Conservation (phyloP, 2,113 vertebrate species). For the Pao palembangensis region DNA sequence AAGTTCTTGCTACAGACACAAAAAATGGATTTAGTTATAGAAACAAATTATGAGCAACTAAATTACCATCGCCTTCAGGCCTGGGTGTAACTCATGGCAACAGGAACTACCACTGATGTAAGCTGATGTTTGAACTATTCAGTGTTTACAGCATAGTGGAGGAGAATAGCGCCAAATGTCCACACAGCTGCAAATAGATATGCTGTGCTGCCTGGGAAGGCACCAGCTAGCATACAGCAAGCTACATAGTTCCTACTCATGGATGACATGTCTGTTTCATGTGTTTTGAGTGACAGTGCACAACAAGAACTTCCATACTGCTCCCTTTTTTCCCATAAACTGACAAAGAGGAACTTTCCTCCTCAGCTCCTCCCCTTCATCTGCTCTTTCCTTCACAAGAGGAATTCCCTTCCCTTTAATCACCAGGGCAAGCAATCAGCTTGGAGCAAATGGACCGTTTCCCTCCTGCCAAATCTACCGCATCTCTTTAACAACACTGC, state of each 20-base stretch:
- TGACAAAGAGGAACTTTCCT: slow-evolving; percentile 22
- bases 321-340: slow-evolving; percentile 31
- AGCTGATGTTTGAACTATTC: too few relatives aligned
- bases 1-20: neutral
- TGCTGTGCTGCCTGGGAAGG: too few relatives aligned
- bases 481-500: neutral
- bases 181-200: too few relatives aligned
- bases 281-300: slow-evolving; percentile 29
- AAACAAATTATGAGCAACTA: too few relatives aligned
- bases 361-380: slow-evolving; percentile 11
- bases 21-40: too few relatives aligned
- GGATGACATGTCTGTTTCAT: too few relatives aligned
- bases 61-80: neutral
- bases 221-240: too few relatives aligned
- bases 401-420: slow-evolving; percentile 20
- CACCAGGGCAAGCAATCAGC: slow-evolving; percentile 26
- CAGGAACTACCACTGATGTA: too few relatives aligned
- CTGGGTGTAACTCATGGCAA: neutral
- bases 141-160: too few relatives aligned
- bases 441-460: neutral
- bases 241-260: too few relatives aligned
- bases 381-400: neutral
- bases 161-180: too few relatives aligned
- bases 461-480: slow-evolving; percentile 4
- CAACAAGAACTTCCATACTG: slow-evolving; percentile 30